A percentile compares a stretch with the other conserved stretches of the same genome.
Conservation (phyloP, 1,140 invertebrate genomes). For the Odontomachus brunneus region DNA sequence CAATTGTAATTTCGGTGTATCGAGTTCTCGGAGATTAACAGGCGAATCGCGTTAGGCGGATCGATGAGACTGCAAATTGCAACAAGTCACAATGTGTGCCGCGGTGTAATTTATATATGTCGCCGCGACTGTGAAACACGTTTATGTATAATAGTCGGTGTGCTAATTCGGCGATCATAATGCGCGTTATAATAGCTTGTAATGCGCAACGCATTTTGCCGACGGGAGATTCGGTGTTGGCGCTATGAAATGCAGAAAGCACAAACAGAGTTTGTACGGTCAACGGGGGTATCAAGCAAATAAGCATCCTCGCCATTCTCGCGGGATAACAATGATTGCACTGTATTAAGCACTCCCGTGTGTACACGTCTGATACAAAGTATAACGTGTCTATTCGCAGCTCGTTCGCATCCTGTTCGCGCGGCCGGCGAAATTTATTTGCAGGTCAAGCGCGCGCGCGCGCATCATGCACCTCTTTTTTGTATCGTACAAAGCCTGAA, state of each 20-base stretch:
- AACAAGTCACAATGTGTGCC: too few species aligned
- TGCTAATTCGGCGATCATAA: too few species aligned
- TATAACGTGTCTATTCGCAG: conserved; percentile 18
- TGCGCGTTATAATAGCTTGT: not conserved
- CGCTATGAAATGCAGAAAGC: conserved; percentile 14
- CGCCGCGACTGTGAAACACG: too few species aligned
- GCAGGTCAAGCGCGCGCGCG: too few species aligned
- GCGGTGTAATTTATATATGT: too few species aligned
- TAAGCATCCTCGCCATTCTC: conserved; percentile 54
- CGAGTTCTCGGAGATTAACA: too few species aligned
- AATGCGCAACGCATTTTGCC: not conserved
- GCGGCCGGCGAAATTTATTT: not conserved
- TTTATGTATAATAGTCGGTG: too few species aligned
- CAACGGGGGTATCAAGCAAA: conserved; percentile 53
- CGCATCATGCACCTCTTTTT: too few species aligned
- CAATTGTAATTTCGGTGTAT: too few species aligned
- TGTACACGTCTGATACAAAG: conserved; percentile 40
- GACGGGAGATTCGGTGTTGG: not conserved
- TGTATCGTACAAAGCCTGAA: too few species aligned
- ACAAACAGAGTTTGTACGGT: conserved; percentile 36
- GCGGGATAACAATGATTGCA: conserved; percentile 59
- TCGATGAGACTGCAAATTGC: too few species aligned
- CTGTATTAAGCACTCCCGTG: conserved; percentile 54
- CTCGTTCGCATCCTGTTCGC: conserved; percentile 17
- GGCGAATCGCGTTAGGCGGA: too few species aligned